These are phyloP conservation scores for Willowsia nigromaculata DNA, from an alignment of 2,888 invertebrate species.

Conservation along the genomic window DNA sequence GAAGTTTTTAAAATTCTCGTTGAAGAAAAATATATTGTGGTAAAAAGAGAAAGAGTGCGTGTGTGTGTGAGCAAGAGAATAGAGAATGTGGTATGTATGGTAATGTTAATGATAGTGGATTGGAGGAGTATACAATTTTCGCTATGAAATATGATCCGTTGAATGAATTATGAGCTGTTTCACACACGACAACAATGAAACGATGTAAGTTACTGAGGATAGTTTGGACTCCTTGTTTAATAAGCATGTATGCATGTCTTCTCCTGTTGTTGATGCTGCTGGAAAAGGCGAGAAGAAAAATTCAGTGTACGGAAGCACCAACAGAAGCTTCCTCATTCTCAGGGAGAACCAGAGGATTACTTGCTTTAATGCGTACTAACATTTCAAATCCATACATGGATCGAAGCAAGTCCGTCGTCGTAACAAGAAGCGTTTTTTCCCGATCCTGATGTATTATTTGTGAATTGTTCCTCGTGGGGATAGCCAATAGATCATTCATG, in stretches of 20 bases:
- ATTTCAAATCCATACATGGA: constrained; percentile 56
- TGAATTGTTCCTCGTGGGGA: constrained; percentile 72
- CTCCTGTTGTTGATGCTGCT: neutral
- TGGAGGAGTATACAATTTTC: constrained; percentile 42
- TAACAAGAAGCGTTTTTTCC: constrained; percentile 36
- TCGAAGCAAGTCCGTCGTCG: constrained; percentile 16
- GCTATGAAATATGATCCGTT: constrained; percentile 72
- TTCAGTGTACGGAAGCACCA: constrained; percentile 51
- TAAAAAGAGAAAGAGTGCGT: no score
- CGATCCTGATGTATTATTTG: constrained; percentile 58
- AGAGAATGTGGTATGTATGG: constrained; percentile 1
- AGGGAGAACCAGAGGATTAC: neutral
- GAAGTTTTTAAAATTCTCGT: neutral
- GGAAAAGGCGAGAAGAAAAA: constrained; percentile 40
- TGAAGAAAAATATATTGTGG: constrained; percentile 1
- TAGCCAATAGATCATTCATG: constrained; percentile 72
- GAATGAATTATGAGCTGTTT: constrained; percentile 68
- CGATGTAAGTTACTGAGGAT: no score
- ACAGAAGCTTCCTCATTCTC: constrained; percentile 58
- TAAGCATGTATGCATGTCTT: neutral
- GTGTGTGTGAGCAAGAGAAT: neutral
- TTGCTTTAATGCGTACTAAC: no score
- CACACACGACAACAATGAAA: constrained; percentile 53
- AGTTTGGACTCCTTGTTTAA: neutral
- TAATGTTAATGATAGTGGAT: constrained; percentile 47